Evolutionary conservation across 1,140 invertebrate species (phyloP).

Genomic region (Caligus rogercresseyi): DNA sequence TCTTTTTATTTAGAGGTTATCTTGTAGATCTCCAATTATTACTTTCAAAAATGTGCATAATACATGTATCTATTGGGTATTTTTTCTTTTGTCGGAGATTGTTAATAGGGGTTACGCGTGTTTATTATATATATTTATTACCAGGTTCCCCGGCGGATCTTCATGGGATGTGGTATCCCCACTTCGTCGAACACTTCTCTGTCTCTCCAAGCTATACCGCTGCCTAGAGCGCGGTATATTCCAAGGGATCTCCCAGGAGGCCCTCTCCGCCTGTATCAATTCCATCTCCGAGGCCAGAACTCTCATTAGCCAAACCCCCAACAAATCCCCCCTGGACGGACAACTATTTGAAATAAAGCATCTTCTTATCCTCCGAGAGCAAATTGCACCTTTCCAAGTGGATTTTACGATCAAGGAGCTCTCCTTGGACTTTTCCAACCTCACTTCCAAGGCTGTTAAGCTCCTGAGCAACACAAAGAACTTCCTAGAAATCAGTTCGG

Average conservation of each 20-base stretch:
- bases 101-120: not conserved
- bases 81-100: too few relatives aligned
- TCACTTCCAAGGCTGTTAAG: slow-evolving; percentile 47
- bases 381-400: slow-evolving; percentile 94
- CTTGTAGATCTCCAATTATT: too few relatives aligned
- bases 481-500: slow-evolving; percentile 67
- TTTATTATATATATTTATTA: slow-evolving; percentile 14
- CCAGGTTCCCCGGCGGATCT: slow-evolving; percentile 68
- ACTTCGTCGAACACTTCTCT: slow-evolving; percentile 78
- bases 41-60: too few relatives aligned
- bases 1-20: too few relatives aligned
- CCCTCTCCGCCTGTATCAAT: slow-evolving; percentile 71
- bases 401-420: slow-evolving; percentile 85
- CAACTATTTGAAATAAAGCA: slow-evolving; percentile 95
- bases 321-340: slow-evolving; percentile 54
- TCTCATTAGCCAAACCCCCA: slow-evolving; percentile 4
- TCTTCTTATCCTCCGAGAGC: slow-evolving; percentile 83
- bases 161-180: slow-evolving; percentile 99
- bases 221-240: slow-evolving; percentile 89
- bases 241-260: slow-evolving; percentile 70
- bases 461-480: slow-evolving; percentile 65
- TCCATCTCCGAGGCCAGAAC: not conserved
- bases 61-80: too few relatives aligned
- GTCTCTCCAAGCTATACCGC: slow-evolving; percentile 79
- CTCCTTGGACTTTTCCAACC: slow-evolving; percentile 60